Conservation (phyloP, 2,888 invertebrate genomes). For the Spilosoma lubricipeda region DNA sequence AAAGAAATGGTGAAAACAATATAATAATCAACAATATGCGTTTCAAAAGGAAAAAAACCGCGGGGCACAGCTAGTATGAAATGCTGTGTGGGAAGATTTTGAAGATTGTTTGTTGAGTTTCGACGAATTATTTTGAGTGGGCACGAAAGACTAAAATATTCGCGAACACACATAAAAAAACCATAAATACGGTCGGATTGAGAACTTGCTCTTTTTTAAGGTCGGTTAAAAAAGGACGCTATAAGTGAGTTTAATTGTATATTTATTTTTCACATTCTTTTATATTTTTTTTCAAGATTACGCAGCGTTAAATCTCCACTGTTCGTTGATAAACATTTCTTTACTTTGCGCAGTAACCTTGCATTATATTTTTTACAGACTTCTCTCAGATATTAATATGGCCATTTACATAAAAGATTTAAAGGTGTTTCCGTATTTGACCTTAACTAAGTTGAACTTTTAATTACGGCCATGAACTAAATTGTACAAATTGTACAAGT, state of each 20-base stretch:
- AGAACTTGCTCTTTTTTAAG: too few species aligned
- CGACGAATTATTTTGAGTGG: slow-evolving; percentile 29
- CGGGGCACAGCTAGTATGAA: slow-evolving; percentile 8
- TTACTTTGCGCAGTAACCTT: slow-evolving; percentile 14
- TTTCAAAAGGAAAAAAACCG: too few species aligned
- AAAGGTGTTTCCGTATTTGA: slow-evolving; percentile 28
- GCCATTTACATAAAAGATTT: not conserved
- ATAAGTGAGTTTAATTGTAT: not conserved
- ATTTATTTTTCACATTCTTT: slow-evolving; percentile 23
- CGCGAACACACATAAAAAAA: too few species aligned
- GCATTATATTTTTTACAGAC: slow-evolving; percentile 5
- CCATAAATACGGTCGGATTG: too few species aligned
- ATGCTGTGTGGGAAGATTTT: slow-evolving; percentile 45
- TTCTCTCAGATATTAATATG: not conserved
- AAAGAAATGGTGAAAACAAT: too few species aligned
- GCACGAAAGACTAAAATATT: slow-evolving; percentile 20
- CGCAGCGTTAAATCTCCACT: not conserved
- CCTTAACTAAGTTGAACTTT: slow-evolving; percentile 34
- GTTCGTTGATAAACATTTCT: not conserved
- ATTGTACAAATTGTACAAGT: slow-evolving; percentile 34
- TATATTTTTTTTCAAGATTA: slow-evolving; percentile 16
- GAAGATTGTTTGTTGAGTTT: slow-evolving; percentile 50
- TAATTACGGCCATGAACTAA: slow-evolving; percentile 37
- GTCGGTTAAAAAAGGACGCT: too few species aligned
- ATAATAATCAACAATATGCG: too few species aligned